These are phyloP conservation scores for Eulemur rufifrons DNA, from an alignment of 2,113 vertebrate genomes.

Conservation along the genomic window DNA sequence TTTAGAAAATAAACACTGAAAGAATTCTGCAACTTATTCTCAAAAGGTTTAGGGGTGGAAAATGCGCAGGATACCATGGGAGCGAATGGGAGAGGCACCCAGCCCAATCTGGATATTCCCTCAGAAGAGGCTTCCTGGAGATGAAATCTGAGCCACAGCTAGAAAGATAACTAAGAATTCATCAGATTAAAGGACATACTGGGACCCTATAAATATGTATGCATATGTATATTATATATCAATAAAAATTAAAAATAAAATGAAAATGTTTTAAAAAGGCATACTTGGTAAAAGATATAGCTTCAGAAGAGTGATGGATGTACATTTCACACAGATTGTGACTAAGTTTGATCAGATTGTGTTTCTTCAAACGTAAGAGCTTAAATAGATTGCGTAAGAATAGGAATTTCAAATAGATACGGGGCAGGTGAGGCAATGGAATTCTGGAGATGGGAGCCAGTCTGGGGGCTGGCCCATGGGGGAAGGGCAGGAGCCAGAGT, in stretches of 20 bases:
- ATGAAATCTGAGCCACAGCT: neutral
- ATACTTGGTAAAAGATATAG: neutral
- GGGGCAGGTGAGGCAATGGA: neutral
- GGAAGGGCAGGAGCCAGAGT: neutral
- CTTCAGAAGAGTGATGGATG: neutral
- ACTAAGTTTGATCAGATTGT: neutral
- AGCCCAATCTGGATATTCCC: neutral
- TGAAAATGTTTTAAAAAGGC: neutral
- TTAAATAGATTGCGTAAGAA: neutral
- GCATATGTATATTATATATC: neutral
- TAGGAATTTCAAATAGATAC: neutral
- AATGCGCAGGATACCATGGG: neutral
- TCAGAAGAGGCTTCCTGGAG: neutral
- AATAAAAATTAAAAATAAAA: neutral
- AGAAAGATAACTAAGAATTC: neutral
- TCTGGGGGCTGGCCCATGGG: neutral
- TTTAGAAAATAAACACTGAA: neutral
- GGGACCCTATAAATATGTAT: neutral
- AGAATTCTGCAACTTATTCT: slow-evolving; percentile 7
- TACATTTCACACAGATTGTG: neutral
- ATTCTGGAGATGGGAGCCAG: neutral
- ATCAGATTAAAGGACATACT: neutral
- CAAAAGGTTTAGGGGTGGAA: neutral
- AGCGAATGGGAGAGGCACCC: neutral
- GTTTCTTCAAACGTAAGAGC: neutral